Base-by-base conservation (phyloP, 2,888 invertebrate genomes). In the Drosophila macrospina region DNA sequence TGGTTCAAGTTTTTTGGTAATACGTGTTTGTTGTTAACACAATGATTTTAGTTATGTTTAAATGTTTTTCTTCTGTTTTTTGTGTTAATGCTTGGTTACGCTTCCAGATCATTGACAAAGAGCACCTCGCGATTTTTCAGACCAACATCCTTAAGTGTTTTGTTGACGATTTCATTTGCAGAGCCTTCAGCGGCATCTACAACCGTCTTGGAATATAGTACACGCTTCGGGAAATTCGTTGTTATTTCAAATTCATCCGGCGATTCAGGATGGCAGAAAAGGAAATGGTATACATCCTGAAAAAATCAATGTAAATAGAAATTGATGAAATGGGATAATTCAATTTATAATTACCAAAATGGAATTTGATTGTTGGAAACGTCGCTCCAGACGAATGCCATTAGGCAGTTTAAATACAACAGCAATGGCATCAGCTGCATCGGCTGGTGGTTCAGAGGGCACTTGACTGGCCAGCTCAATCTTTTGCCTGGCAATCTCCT, bases 171-270 rank as follows among this genome's bases (percentile, higher is more conserved):
- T 34, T 85, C 80, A 48, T 57, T 75, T 24, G 69, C 74, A 11
- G 69, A 61, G 36, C 72, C 73, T 26, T 79, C 80, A 24, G 65
- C 74, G 48, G 68, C 59, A 37, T 74, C 79, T 3, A 71, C 56
- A 10, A 71, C 69, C 47, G 88, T 74, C 78, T 89, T 91, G 55
- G 90, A 86, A 74, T 95, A 94, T 57, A 99, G 93, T 69, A 96
- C 95, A 74, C 97, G 95, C 91, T 97, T 97, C 0, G 99, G 99
- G 92, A 97, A 99, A 93, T 98, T 98, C 75, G 98, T 98, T 50
- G 97, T 97, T 74, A 99, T 97, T 93, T 98, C 98, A 91, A 99
- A 99, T 90, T 96, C 95, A 91, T 97, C 95, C 1, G 99, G 99
- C 11, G 98, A 96, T 83, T 96, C 95, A 4, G 98, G 97, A 93